Evolutionary conservation across 1,140 invertebrate species (phyloP).

Genomic region (Odontomachus brunneus): DNA sequence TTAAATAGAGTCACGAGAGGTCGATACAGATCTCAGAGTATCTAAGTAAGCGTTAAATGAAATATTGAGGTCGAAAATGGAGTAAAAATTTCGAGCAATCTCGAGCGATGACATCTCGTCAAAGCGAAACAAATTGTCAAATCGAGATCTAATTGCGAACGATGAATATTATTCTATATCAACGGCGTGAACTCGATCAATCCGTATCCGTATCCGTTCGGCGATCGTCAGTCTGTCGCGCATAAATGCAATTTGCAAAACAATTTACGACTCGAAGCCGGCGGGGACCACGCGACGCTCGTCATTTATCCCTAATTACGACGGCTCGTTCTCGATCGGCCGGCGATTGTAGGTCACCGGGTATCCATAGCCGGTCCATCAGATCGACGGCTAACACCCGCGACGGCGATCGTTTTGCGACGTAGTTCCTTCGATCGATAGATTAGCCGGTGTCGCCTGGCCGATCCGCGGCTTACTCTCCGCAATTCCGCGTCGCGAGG

Average conservation of each 20-base stretch:
- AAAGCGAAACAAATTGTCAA: constrained; percentile 21
- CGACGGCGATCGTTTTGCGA: constrained; percentile 48
- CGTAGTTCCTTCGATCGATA: constrained; percentile 67
- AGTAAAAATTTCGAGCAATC: neutral
- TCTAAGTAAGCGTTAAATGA: no score
- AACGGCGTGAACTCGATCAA: constrained; percentile 2
- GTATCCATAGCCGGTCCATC: constrained; percentile 9
- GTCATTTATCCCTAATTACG: constrained; percentile 53
- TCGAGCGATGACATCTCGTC: neutral
- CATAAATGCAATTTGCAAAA: constrained; percentile 43
- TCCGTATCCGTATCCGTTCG: constrained; percentile 34
- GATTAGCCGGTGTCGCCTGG: constrained; percentile 44
- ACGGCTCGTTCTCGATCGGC: constrained; percentile 20
- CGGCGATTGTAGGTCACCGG: constrained; percentile 26
- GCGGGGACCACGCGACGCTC: neutral
- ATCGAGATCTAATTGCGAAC: constrained; percentile 46
- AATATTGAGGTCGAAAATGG: no score
- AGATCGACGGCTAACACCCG: constrained; percentile 43
- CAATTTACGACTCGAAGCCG: constrained; percentile 38
- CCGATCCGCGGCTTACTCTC: constrained; percentile 64
- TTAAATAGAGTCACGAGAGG: no score
- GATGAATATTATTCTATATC: constrained; percentile 42
- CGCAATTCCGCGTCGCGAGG: constrained; percentile 59
- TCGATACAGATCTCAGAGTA: no score
- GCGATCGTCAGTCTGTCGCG: neutral